Conservation (phyloP, 2,113 vertebrate genomes). For the Datnioides undecimradiatus region DNA sequence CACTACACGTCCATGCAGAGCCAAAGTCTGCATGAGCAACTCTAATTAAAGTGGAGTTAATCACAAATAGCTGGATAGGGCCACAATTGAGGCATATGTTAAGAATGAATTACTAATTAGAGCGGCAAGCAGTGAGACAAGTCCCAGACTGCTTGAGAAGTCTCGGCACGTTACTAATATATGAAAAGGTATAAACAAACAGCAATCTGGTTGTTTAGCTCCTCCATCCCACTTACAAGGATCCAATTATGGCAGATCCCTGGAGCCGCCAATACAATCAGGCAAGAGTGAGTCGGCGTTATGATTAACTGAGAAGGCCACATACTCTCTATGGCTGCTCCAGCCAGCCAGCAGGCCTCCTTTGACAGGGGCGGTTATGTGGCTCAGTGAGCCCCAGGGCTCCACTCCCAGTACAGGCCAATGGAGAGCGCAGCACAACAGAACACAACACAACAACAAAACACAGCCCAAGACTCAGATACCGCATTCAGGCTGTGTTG, state of each 20-base stretch:
- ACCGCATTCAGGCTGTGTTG: slow-evolving; percentile 57
- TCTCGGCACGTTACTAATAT: slow-evolving; percentile 88
- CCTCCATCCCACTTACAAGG: slow-evolving; percentile 89
- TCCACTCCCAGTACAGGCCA: slow-evolving; percentile 60
- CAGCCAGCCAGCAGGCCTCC: slow-evolving; percentile 77
- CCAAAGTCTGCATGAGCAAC: slow-evolving; percentile 79
- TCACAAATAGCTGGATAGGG: slow-evolving; percentile 86
- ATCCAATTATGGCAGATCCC: slow-evolving; percentile 90
- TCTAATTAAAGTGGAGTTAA: slow-evolving; percentile 88
- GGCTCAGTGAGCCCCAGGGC: slow-evolving; percentile 68
- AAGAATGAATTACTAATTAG: slow-evolving; percentile 89
- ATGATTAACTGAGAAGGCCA: slow-evolving; percentile 87
- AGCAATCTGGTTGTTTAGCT: slow-evolving; percentile 90
- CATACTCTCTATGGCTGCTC: slow-evolving; percentile 76
- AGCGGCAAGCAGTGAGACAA: slow-evolving; percentile 81
- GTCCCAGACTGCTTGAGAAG: slow-evolving; percentile 86
- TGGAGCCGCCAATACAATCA: slow-evolving; percentile 87
- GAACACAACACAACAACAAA: slow-evolving; percentile 55
- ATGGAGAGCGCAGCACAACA: slow-evolving; percentile 60
- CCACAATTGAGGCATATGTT: slow-evolving; percentile 88
- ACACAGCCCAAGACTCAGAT: slow-evolving; percentile 53
- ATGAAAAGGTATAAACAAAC: slow-evolving; percentile 90
- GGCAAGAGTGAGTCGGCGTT: slow-evolving; percentile 83
- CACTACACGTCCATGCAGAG: slow-evolving; percentile 70
- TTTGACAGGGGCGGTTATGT: slow-evolving; percentile 76